Percentiles rank a stretch among this genome's conserved stretches.
Evolutionary conservation across 2,113 vertebrate genomes (phyloP).

Genomic region (Lepus americanus): DNA sequence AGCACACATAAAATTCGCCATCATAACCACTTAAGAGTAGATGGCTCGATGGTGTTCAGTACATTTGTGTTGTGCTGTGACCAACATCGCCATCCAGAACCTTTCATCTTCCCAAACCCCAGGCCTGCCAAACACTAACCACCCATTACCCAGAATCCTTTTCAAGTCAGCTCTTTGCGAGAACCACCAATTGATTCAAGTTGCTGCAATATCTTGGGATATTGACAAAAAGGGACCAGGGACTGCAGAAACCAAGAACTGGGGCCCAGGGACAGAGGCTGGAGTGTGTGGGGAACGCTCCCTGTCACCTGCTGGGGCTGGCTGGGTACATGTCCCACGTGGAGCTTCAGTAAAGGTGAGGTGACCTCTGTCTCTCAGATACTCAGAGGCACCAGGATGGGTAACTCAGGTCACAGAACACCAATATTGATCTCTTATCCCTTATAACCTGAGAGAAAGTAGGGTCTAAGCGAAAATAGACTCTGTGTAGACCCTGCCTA

Average conservation of each 20-base stretch:
- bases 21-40: neutral
- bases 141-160: neutral
- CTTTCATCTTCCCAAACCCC: neutral
- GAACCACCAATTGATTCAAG: neutral
- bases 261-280: neutral
- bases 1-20: neutral
- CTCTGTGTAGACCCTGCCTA: constrained; percentile 35
- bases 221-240: neutral
- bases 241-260: neutral
- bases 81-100: neutral
- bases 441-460: neutral
- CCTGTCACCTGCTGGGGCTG: neutral
- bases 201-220: neutral
- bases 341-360: neutral
- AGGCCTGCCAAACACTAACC: neutral
- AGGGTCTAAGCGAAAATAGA: neutral
- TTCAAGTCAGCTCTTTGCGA: neutral
- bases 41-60: neutral
- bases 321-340: neutral
- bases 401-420: neutral
- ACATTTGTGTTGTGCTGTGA: neutral
- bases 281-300: too few relatives aligned
- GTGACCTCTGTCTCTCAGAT: neutral
- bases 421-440: neutral
- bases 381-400: neutral